These are phyloP conservation scores for Dryomyza anilis DNA, from an alignment of 2,888 invertebrate genomes.

Conservation along the genomic window DNA sequence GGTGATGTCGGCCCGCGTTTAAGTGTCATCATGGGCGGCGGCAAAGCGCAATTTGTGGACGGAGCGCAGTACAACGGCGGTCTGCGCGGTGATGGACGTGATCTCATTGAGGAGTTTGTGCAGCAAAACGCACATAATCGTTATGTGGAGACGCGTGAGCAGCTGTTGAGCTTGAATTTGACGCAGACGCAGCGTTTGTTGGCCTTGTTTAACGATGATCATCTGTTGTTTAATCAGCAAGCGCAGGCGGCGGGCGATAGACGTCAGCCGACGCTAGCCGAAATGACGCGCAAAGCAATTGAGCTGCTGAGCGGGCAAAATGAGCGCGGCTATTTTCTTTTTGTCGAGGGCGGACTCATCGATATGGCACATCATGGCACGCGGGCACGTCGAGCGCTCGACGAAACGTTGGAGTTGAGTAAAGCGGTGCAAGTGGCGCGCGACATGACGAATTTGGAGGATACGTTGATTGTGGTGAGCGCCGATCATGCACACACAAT, in stretches of 20 bases:
- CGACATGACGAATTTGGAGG: conserved; percentile 66
- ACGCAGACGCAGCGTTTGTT: conserved; percentile 66
- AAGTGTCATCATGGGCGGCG: conserved; percentile 80
- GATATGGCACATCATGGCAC: conserved; percentile 53
- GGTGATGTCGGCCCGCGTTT: conserved; percentile 71
- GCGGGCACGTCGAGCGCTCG: conserved; percentile 52
- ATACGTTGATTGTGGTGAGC: conserved; percentile 82
- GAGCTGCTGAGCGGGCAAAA: conserved; percentile 63
- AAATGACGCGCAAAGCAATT: conserved; percentile 80
- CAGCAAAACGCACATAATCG: conserved; percentile 59
- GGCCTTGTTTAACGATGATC: conserved; percentile 70
- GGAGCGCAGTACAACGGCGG: conserved; percentile 61
- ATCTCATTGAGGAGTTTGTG: conserved; percentile 72
- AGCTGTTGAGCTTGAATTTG: conserved; percentile 61
- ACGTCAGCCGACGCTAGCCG: conserved; percentile 70
- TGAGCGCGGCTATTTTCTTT: conserved; percentile 28
- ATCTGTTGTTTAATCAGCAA: conserved; percentile 75
- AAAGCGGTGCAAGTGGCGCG: conserved; percentile 71
- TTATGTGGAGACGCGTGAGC: conserved; percentile 64
- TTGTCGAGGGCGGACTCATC: conserved; percentile 32
- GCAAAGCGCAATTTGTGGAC: conserved; percentile 69
- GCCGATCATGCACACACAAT: conserved; percentile 82
- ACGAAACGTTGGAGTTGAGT: conserved; percentile 70
- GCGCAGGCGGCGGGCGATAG: conserved; percentile 56
- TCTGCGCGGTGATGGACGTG: conserved; percentile 66